Evolutionary conservation across 2,888 invertebrate genomes (phyloP), one percentile per base, ranked within the genome.

Genomic region (Isoperla grammatica): DNA sequence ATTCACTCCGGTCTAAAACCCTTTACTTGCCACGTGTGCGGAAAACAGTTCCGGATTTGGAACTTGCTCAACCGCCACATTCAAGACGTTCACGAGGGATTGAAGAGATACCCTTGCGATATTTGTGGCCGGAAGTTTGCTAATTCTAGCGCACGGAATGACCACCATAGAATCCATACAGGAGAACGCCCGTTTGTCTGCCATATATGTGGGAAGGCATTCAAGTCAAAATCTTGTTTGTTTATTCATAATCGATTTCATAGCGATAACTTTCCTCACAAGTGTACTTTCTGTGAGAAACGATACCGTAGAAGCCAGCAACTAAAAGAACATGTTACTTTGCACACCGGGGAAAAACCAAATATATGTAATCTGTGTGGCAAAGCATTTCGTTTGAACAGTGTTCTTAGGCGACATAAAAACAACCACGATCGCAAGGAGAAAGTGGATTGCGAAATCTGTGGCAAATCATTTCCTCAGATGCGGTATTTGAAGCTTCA

Each of bases 1-100:
- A 73, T 73, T 37, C 75, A 75, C 49, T 70, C 68, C 9, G 85
- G 84, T 1, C 85, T 84, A 71, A 75, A 82, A 50, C 82, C 84
- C 1, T 84, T 80, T 71, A 80, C 82, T 1, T 85, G 85, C 67
- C 83, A 85, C 70, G 69, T 82, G 22, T 85, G 85, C 69, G 85
- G 84, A 2, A 82, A 82, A 66, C 81, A 81, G 68, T 85, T 85
- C 72, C 17, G 53, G 2, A 20, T 15, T 11, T n/a, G 9, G 11
- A 22, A 42, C 13, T 42, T 8, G 8, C 20, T 58, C 1, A 8
- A 23, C 35, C 74, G 81, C 0, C 83, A 84, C 71, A 68, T 74
- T 2, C 6, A 79, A 17, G 82, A 84, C 66, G 84, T 84, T 1
- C 85, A 85, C 72, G 79, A 81, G 65, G 78, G 81, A 2, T 75